These are phyloP conservation scores for Drosophila serrata DNA, from an alignment of 1,140 invertebrate genomes.

Conservation along the genomic window DNA sequence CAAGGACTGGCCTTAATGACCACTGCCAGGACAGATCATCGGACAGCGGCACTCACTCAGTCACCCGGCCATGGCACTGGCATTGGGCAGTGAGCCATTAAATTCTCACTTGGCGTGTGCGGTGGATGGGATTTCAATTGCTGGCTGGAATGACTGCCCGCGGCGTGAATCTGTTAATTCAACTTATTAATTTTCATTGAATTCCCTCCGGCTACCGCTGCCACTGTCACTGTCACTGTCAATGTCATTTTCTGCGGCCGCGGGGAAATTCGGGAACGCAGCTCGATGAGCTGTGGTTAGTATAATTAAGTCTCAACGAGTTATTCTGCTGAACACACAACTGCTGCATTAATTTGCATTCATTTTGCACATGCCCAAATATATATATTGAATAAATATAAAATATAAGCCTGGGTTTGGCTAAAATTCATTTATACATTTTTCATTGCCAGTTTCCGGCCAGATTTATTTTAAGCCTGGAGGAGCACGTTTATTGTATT, in stretches of 20 bases:
- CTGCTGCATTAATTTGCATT: conserved; percentile 31
- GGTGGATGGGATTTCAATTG: conserved; percentile 28
- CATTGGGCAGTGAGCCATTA: conserved; percentile 37
- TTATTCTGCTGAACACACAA: conserved; percentile 13
- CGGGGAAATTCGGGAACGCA: background rate
- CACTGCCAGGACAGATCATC: conserved; percentile 14
- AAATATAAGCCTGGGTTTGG: background rate
- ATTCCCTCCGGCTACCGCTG: conserved; percentile 32
- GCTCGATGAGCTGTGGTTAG: conserved; percentile 27
- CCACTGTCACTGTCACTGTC: conserved; percentile 20
- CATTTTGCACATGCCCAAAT: conserved; percentile 2
- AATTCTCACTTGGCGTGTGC: conserved; percentile 42
- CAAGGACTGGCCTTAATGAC: conserved; percentile 25
- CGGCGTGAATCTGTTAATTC: conserved; percentile 57
- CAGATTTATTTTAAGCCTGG: conserved; percentile 22
- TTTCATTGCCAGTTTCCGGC: conserved; percentile 5
- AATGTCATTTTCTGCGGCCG: conserved; percentile 46
- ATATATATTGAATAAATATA: background rate
- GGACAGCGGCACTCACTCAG: conserved; percentile 12
- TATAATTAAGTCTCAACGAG: conserved; percentile 30
- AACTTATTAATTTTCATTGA: conserved; percentile 77
- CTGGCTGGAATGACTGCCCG: conserved; percentile 13
- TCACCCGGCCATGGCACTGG: too few relatives aligned
- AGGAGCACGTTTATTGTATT: conserved; percentile 20
- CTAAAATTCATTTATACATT: conserved; percentile 1